Evolutionary conservation across 2,797 vertebrate genomes (phyloP).

Genomic region (Neosilurus hyrtlii): DNA sequence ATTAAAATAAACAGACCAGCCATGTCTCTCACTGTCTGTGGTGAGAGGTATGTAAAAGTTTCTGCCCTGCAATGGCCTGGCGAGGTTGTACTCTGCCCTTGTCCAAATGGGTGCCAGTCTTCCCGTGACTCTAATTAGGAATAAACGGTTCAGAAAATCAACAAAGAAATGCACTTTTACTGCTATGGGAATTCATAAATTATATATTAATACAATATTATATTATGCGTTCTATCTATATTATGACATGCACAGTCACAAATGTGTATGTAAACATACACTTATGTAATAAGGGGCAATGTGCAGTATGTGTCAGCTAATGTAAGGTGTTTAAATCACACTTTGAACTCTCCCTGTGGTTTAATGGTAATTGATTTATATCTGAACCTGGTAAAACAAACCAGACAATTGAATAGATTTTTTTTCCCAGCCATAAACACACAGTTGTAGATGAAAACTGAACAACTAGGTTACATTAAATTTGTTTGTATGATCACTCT

Average conservation of each 20-base stretch:
- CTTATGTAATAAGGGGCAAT: background rate
- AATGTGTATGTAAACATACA: slow-evolving; percentile 3
- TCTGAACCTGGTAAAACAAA: background rate
- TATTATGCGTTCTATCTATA: too few relatives aligned
- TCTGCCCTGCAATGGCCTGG: too few relatives aligned
- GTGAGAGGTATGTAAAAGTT: too few relatives aligned
- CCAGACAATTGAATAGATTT: background rate
- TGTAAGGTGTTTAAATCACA: background rate
- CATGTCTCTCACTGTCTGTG: too few relatives aligned
- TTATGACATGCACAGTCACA: background rate
- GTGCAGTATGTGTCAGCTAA: background rate
- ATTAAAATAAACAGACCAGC: background rate
- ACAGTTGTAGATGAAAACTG: background rate
- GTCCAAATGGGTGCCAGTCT: too few relatives aligned
- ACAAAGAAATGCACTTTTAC: too few relatives aligned
- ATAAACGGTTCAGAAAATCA: too few relatives aligned
- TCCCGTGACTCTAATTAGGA: too few relatives aligned
- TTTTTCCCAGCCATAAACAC: slow-evolving; percentile 1
- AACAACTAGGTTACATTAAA: background rate
- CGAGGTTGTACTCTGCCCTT: too few relatives aligned
- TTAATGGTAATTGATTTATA: background rate
- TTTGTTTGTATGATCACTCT: background rate
- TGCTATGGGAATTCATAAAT: too few relatives aligned
- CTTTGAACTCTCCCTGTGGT: background rate
- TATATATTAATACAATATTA: too few relatives aligned